A percentile compares a stretch with the other conserved stretches of the same genome.
phyloP scores from a whole-genome alignment of 2,888 invertebrate species.

The Temnothorax ravouxi region DNA sequence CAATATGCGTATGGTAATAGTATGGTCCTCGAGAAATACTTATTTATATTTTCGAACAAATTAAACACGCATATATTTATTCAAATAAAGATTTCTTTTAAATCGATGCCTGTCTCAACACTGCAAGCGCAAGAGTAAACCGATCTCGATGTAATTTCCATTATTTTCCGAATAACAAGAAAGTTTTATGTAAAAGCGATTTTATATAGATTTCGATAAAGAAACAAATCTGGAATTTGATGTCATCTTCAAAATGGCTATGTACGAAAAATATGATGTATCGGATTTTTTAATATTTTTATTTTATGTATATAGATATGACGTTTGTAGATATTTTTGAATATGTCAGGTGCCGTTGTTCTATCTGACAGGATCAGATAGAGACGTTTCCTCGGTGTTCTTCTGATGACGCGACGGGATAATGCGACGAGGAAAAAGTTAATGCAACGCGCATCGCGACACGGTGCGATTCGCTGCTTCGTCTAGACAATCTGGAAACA shows the following conservation, averaged over 20 bases:
- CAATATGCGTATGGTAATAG: not conserved
- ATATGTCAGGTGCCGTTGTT: not conserved
- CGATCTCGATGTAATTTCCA: not conserved
- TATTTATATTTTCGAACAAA: slow-evolving; percentile 3
- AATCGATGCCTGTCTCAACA: no score
- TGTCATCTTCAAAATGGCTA: not conserved
- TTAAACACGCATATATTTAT: not conserved
- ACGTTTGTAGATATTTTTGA: not conserved
- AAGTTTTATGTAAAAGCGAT: not conserved
- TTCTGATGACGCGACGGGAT: not conserved
- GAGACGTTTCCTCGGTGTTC: not conserved
- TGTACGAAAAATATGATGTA: not conserved
- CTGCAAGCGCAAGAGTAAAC: not conserved
- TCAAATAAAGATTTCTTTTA: not conserved
- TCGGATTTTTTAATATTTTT: not conserved
- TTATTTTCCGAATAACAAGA: not conserved
- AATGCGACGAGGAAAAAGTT: slow-evolving; percentile 38
- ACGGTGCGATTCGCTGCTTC: slow-evolving; percentile 56
- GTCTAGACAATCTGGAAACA: slow-evolving; percentile 72
- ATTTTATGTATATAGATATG: not conserved
- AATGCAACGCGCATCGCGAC: slow-evolving; percentile 52
- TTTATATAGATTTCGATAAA: not conserved
- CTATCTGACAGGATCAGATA: not conserved
- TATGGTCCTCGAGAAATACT: not conserved
- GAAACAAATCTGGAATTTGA: not conserved